Conservation (phyloP, 2,888 invertebrate genomes). For the Anticlea derivata region DNA sequence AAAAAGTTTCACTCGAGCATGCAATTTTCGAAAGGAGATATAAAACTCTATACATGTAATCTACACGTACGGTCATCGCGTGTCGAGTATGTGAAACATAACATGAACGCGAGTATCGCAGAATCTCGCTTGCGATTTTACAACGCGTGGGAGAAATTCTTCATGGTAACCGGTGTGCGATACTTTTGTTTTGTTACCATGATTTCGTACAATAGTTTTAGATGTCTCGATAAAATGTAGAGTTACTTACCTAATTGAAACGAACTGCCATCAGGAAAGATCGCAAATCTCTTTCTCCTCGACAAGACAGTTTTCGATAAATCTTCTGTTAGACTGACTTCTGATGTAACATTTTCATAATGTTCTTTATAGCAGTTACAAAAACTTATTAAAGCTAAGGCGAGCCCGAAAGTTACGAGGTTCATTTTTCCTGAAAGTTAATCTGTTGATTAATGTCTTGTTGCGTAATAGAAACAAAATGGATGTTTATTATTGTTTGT, state of each 20-base stretch:
- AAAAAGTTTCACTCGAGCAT: too few relatives aligned
- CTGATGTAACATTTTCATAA: constrained; percentile 25
- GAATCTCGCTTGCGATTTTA: too few relatives aligned
- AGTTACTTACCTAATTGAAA: constrained; percentile 79
- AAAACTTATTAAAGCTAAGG: constrained; percentile 22
- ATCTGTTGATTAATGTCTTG: constrained; percentile 29
- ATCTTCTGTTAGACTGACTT: constrained; percentile 6
- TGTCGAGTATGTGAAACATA: too few relatives aligned
- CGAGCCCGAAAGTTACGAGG: constrained; percentile 20
- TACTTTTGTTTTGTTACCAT: too few relatives aligned
- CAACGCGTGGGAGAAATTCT: too few relatives aligned
- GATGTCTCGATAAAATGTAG: background rate
- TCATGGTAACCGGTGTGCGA: too few relatives aligned
- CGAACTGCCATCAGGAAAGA: constrained; percentile 85
- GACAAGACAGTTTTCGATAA: constrained; percentile 57
- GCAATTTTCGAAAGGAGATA: too few relatives aligned
- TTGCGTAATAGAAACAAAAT: constrained; percentile 27
- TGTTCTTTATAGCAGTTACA: constrained; percentile 21
- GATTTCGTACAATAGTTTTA: too few relatives aligned
- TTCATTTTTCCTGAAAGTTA: constrained; percentile 27
- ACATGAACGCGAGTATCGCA: too few relatives aligned
- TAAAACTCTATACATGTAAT: too few relatives aligned
- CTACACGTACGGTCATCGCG: too few relatives aligned
- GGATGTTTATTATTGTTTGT: constrained; percentile 24
- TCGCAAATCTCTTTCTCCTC: constrained; percentile 79